Evolutionary conservation across 2,797 vertebrate genomes (phyloP), one percentile per base, ranked within the genome.

Genomic region (Gambusia yucatana): DNA sequence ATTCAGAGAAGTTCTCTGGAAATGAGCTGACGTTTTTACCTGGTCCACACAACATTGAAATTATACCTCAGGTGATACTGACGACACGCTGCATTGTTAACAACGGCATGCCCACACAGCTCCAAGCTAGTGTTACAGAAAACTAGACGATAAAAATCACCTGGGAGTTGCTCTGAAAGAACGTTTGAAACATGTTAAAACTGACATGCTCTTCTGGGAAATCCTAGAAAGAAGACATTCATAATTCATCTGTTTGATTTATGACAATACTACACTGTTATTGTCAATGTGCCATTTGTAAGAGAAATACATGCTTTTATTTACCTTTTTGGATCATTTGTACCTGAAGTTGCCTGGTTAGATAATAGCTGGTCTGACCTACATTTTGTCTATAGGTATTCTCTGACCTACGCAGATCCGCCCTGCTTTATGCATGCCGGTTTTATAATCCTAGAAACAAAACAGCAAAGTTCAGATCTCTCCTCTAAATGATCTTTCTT

Each of bases 401-500:
- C 3, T 69, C 44, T 59, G 69, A 76, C 5, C 43, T 22, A 6
- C 33, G 28, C 50, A 46, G 36, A 75, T 50, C 46, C 67, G 72
- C 30, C 30, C 39, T 28, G 14, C 39, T 36, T 25, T 41, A 8
- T 36, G 14, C 28, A 30, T 65, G 25, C 48, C 4, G 22, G 20
- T 59, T 52, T 71, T 44, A n/a, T 28, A 30, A 71, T 44, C 36
- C 61, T 25, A 30, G 9, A 71, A 57, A 71, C 46, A 72, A 55
- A 71, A 30, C 6, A 14, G 20, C 7, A 41, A 44, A 57, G 78
- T 28, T 70, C 67, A 28, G 25, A n/a, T 70, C 25, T 84, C 88
- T 91, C 83, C 72, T 36, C 78, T 85, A 90, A 91, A 82, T 77
- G 75, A 80, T 61, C 30, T 2, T 5, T 75, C 41, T 28, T 43